Conservation (phyloP, 2,888 invertebrate genomes). For the Colletes collaris region DNA sequence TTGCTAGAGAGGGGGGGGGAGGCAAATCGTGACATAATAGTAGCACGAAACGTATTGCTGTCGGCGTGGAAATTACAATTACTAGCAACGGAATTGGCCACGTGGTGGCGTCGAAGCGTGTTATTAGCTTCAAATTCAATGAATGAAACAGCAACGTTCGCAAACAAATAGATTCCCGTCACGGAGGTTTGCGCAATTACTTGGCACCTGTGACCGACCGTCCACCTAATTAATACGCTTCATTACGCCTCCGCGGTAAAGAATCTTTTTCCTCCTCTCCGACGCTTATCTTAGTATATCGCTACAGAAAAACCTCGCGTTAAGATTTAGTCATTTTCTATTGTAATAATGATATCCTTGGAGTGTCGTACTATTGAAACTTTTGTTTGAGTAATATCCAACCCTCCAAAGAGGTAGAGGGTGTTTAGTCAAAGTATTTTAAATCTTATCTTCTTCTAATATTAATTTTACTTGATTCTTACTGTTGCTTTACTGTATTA, state of each 20-base stretch:
- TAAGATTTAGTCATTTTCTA: too few relatives aligned
- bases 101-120: conserved; percentile 31
- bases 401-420: too few relatives aligned
- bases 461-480: too few relatives aligned
- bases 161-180: conserved; percentile 56
- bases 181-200: conserved; percentile 49
- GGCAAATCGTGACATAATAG: background rate
- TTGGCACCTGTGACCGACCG: conserved; percentile 20
- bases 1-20: background rate
- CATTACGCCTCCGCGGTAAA: background rate
- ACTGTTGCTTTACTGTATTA: too few relatives aligned
- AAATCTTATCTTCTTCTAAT: too few relatives aligned
- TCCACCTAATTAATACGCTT: conserved; percentile 45
- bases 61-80: conserved; percentile 27
- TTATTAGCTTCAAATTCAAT: conserved; percentile 62
- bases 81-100: conserved; percentile 41
- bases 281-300: background rate
- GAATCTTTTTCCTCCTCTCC: background rate
- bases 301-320: too few relatives aligned
- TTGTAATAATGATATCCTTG: too few relatives aligned
- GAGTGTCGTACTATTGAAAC: too few relatives aligned
- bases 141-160: conserved; percentile 55
- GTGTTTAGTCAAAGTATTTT: too few relatives aligned
- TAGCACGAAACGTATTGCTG: conserved; percentile 8
- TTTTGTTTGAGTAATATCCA: too few relatives aligned